A percentile compares a stretch with the other conserved stretches of the same genome.
Evolutionary conservation across 2,888 invertebrate genomes (phyloP).

Genomic region (Drosophila nr. fundita): DNA sequence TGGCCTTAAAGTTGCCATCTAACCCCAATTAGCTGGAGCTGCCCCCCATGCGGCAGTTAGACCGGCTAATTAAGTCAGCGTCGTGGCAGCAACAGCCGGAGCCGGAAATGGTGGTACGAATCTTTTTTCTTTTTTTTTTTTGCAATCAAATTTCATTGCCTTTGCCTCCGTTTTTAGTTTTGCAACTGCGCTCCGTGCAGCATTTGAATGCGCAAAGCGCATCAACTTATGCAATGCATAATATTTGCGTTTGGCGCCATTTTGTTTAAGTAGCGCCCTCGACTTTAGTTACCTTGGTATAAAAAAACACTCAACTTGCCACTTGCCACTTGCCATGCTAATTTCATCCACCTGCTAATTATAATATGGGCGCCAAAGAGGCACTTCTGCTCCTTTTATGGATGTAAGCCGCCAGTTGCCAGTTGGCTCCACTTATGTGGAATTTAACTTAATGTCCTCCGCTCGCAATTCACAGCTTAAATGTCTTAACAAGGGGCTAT

Average conservation of each 20-base stretch:
- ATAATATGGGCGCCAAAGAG: constrained; percentile 47
- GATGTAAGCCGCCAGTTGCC: constrained; percentile 27
- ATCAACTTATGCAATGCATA: constrained; percentile 71
- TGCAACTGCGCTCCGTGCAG: constrained; percentile 25
- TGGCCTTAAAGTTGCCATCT: constrained; percentile 58
- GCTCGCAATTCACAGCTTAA: constrained; percentile 28
- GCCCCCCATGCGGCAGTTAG: constrained; percentile 28
- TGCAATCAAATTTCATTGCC: constrained; percentile 74
- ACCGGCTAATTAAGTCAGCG: constrained; percentile 73
- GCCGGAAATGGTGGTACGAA: constrained; percentile 69
- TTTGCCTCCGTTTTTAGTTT: constrained; percentile 10
- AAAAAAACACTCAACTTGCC: constrained; percentile 39
- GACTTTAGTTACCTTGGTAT: constrained; percentile 35
- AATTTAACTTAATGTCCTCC: constrained; percentile 43
- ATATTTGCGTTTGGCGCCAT: constrained; percentile 61
- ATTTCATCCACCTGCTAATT: constrained; percentile 53
- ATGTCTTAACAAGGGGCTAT: constrained; percentile 16
- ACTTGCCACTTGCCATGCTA: constrained; percentile 29
- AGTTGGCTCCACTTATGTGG: constrained; percentile 11
- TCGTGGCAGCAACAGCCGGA: constrained; percentile 42
- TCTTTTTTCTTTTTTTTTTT: constrained; percentile 45
- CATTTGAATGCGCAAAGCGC: constrained; percentile 57
- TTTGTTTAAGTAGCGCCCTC: constrained; percentile 55
- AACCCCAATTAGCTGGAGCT: constrained; percentile 64
- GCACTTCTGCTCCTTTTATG: constrained; percentile 29